Base-by-base conservation (phyloP, 1,140 invertebrate genomes). In the Drosophila guanche region DNA sequence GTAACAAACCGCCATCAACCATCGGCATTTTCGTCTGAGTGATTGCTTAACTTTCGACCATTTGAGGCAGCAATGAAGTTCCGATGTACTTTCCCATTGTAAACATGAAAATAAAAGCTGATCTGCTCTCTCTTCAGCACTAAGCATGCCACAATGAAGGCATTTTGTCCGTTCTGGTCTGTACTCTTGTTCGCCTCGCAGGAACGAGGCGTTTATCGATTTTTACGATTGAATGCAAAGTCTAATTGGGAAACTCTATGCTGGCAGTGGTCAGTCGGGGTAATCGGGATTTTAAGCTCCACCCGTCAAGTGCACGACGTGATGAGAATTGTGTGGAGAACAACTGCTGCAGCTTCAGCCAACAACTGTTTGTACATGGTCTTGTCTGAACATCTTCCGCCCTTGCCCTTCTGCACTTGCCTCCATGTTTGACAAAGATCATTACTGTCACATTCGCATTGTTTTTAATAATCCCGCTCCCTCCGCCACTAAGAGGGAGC, bases 401-500 rank as follows among this genome's bases (percentile, higher is more conserved):
- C 25, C 47, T 42, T 71, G 80, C 59, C 61, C 55, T 27, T 45
- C 68, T 65, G 73, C 53, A 50, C 40, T 37, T 25, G 51, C 23
- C 25, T 3, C 10, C 33, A 1, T 20, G 16, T 37, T 37, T 37
- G 33, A 37, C 33, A 55, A 41, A 67, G 62, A 68, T 62, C 55
- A 25, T 22, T 56, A 48, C 63, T 69, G 66, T 48, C 66, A 47
- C 66, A 42, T 56, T 60, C 68, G 66, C 83, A 86, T 78, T 88
- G 70, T 75, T 78, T 88, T 88, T 88, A 75, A 71, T 71, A 81
- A 78, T 61, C 47, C 33, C 50, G 54, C 22, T 12, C 2, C 42
- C 25, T 10, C 25, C 14, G 20, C 42, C 20, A 40, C 33, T 8
- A 16, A 27, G 33, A 16, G 40, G 29, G 29, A 20, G 6, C 14